Evolutionary conservation across 2,888 invertebrate species (phyloP).

Genomic region (Rugalucina vietnamica): DNA sequence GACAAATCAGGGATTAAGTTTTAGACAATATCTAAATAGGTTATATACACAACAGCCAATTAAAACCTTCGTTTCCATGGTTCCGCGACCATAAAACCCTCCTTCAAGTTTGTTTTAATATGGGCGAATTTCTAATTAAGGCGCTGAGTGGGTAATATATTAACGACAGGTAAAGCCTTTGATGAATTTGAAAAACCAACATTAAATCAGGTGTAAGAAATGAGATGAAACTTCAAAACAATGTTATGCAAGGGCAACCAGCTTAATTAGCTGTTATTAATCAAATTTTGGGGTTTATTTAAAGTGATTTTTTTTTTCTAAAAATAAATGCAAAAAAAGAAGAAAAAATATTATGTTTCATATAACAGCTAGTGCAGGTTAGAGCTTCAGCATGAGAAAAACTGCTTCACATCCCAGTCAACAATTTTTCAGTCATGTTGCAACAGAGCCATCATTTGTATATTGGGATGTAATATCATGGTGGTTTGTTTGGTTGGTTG

Average conservation of each 20-base stretch:
- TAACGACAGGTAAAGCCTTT: neutral
- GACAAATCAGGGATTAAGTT: constrained; percentile 22
- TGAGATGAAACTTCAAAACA: neutral
- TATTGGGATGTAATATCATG: too few relatives aligned
- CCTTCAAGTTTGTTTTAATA: constrained; percentile 58
- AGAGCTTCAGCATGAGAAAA: too few relatives aligned
- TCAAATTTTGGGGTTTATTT: too few relatives aligned
- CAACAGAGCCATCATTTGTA: too few relatives aligned
- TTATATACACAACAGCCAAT: constrained; percentile 65
- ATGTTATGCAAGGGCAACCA: neutral
- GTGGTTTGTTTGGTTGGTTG: too few relatives aligned
- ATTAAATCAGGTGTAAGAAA: neutral
- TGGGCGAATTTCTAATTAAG: constrained; percentile 25
- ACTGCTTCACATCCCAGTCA: too few relatives aligned
- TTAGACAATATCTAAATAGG: constrained; percentile 65
- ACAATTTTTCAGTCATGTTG: too few relatives aligned
- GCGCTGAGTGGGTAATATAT: constrained; percentile 15
- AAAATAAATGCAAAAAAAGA: too few relatives aligned
- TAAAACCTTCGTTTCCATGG: constrained; percentile 62
- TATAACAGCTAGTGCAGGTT: too few relatives aligned
- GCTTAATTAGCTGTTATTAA: neutral
- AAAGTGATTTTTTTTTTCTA: too few relatives aligned
- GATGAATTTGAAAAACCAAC: neutral
- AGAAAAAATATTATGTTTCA: too few relatives aligned
- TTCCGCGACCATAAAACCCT: constrained; percentile 45